Evolutionary conservation across 2,797 vertebrate species (phyloP), one percentile per base, ranked within the genome.

Genomic region (Anabas testudineus): DNA sequence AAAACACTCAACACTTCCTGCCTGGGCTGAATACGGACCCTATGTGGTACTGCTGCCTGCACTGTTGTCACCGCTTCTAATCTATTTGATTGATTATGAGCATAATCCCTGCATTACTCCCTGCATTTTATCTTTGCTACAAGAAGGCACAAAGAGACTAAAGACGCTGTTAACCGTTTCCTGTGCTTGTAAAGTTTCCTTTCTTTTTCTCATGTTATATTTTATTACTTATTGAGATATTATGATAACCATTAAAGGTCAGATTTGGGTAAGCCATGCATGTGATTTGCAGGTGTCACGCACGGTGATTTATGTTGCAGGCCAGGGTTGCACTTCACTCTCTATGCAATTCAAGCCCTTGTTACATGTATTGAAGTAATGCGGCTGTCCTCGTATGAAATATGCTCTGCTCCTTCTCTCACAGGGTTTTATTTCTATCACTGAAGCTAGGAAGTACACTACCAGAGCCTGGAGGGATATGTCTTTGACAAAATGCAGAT

Each of bases 81-180:
- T 90, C 88, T 91, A 83, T 87, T 87, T 91, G 89, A 90, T 90
- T 90, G 89, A 93, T 92, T 90, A 88, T 83, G 80, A 84, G 74
- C 68, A 74, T 88, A 88, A 89, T 90, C 78, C 76, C 74, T 53
- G 60, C 83, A 87, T 86, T 86, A 83, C 71, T 81, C 70, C 64
- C 52, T 47, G 56, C 54, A 43, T 87, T 91, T 79, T 53, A 18
- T 67, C 59, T 48, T 82, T 49, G 21, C 46, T 48, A 36, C 8
- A 22, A 75, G 59, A 56, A 62, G 19, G 56, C 34, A 21, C 66
- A 52, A 65, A 80, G 70, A 62, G 52, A 71, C 75, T 74, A 64
- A 75, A 86, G 48, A 49, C 36, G 52, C 64, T 43, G 42, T 78
- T 76, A 74, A 74, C 76, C 18, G n/a, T 79, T 79, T 78, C 57